Conservation (phyloP, 2,888 invertebrate genomes). For the Steinernema carpocapsae region DNA sequence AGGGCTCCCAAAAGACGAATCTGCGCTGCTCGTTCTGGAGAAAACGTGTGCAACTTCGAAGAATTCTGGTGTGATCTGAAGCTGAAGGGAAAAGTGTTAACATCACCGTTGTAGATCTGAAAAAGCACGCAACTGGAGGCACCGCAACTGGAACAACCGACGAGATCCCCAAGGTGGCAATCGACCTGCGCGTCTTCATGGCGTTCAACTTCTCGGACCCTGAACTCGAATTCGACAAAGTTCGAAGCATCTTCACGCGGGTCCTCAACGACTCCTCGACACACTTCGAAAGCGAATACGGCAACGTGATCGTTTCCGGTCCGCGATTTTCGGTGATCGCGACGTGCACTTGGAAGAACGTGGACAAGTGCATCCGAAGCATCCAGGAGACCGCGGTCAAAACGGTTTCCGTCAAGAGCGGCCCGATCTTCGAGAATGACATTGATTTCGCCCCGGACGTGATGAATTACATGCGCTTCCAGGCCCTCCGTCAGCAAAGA, state of each 20-base stretch:
- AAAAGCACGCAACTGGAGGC: too few relatives aligned
- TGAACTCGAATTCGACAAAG: conserved; percentile 9
- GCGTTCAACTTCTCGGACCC: conserved; percentile 29
- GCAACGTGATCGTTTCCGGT: conserved; percentile 20
- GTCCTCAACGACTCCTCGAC: conserved; percentile 11
- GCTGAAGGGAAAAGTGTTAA: background rate
- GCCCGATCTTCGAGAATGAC: conserved; percentile 2
- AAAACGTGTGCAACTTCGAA: background rate
- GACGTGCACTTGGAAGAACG: conserved; percentile 22
- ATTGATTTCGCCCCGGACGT: conserved; percentile 26
- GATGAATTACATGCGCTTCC: conserved; percentile 30
- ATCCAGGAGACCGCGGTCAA: conserved; percentile 16
- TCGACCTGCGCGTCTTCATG: conserved; percentile 30
- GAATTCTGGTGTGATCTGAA: background rate
- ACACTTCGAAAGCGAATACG: background rate
- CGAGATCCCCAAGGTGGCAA: background rate
- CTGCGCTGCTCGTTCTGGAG: background rate
- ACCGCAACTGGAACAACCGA: background rate
- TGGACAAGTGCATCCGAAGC: conserved; percentile 9
- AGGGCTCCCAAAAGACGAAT: background rate
- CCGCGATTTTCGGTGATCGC: conserved; percentile 19
- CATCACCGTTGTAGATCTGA: too few relatives aligned
- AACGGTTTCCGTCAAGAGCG: conserved; percentile 13
- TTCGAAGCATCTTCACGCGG: conserved; percentile 13
- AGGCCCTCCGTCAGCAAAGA: background rate